A percentile compares a stretch with the other conserved stretches of the same genome.
phyloP scores from a whole-genome alignment of 2,113 vertebrate species.

The Symphodus melops region DNA sequence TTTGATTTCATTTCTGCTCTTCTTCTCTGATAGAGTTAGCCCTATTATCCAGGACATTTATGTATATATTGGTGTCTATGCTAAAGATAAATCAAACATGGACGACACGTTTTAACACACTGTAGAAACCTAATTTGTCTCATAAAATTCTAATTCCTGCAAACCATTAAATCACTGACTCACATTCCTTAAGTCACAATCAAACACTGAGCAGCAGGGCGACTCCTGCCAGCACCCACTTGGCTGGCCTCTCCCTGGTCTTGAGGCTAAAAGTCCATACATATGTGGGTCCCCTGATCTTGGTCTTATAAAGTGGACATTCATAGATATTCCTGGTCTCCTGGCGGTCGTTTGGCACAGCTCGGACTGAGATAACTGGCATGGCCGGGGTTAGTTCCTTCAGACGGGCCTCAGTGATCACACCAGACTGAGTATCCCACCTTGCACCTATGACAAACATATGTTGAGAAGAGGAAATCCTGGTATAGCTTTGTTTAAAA shows the following conservation, averaged over 20 bases:
- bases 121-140: too few relatives aligned
- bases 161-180: too few relatives aligned
- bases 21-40: background rate
- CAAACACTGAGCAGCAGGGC: constrained; percentile 83
- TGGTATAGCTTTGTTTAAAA: background rate
- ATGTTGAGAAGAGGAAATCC: background rate
- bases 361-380: constrained; percentile 82
- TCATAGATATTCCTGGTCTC: constrained; percentile 85
- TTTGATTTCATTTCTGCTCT: background rate
- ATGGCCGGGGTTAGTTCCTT: constrained; percentile 79
- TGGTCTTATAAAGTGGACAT: constrained; percentile 84
- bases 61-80: background rate
- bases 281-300: constrained; percentile 81
- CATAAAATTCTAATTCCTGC: too few relatives aligned
- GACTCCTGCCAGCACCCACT: constrained; percentile 83
- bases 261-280: constrained; percentile 82
- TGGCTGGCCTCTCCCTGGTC: constrained; percentile 81
- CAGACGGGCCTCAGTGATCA: constrained; percentile 78
- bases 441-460: constrained; percentile 74
- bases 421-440: constrained; percentile 82
- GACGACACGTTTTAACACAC: too few relatives aligned
- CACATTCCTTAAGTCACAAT: constrained; percentile 10
- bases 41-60: too few relatives aligned
- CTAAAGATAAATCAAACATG: too few relatives aligned
- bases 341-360: constrained; percentile 80